These are phyloP conservation scores for Chydorus sphaericus DNA, from an alignment of 2,888 invertebrate genomes.

Conservation along the genomic window DNA sequence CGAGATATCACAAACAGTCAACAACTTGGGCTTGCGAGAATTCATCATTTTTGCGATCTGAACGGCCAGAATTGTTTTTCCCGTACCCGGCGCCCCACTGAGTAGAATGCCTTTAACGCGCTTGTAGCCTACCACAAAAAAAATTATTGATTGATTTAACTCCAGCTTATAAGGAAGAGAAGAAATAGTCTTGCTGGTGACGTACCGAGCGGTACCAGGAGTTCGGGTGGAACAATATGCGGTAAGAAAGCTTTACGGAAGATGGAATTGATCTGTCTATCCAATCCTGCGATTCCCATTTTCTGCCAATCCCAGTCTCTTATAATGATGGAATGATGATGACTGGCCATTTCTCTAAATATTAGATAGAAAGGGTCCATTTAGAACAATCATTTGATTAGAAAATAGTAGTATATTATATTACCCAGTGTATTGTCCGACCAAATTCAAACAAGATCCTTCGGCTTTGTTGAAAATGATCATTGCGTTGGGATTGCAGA, in stretches of 20 bases:
- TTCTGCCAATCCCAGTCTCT: slow-evolving; percentile 99
- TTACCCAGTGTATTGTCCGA: slow-evolving; percentile 78
- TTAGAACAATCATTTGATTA: no score
- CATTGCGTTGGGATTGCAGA: slow-evolving; percentile 68
- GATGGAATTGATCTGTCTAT: slow-evolving; percentile 94
- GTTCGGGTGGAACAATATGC: slow-evolving; percentile 91
- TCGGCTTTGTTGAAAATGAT: slow-evolving; percentile 92
- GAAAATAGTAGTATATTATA: no score
- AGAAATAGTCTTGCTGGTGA: neutral
- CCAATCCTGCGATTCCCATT: slow-evolving; percentile 98
- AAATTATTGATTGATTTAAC: neutral
- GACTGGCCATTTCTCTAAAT: slow-evolving; percentile 50
- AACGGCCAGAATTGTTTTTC: slow-evolving; percentile 97
- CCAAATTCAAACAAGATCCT: slow-evolving; percentile 71
- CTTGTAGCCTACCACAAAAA: slow-evolving; percentile 61
- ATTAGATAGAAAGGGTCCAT: no score
- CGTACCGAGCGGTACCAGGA: slow-evolving; percentile 80
- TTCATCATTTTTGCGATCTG: slow-evolving; percentile 99
- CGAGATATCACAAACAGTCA: slow-evolving; percentile 96
- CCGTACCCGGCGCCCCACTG: slow-evolving; percentile 96
- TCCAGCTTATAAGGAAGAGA: neutral
- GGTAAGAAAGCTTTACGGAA: slow-evolving; percentile 97
- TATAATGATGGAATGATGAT: slow-evolving; percentile 86
- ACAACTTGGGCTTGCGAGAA: slow-evolving; percentile 96
- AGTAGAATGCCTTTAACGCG: slow-evolving; percentile 95